A percentile compares a stretch with the other conserved stretches of the same genome.
Evolutionary conservation across 23 tunicate species (phyloP).

Genomic region (Diplosoma virens): DNA sequence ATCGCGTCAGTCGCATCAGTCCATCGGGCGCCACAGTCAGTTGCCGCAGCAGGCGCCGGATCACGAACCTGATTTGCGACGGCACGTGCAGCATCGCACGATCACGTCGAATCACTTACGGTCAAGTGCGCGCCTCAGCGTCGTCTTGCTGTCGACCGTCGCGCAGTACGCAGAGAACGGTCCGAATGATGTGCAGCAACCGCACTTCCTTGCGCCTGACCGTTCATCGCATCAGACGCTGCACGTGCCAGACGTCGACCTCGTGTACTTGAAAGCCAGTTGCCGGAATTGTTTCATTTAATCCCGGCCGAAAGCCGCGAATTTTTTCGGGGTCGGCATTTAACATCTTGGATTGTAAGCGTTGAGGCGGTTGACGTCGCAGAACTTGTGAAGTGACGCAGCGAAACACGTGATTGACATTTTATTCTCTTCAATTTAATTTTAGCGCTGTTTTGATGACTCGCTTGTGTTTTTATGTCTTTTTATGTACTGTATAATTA

Average conservation of each 20-base stretch:
- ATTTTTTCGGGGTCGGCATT: too few relatives aligned
- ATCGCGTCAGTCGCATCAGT: not conserved
- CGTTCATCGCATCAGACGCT: slow-evolving; percentile 57
- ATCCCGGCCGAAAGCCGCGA: too few relatives aligned
- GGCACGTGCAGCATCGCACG: slow-evolving; percentile 23
- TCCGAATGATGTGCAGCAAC: slow-evolving; percentile 61
- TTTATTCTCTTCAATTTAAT: too few relatives aligned
- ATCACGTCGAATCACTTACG: not conserved
- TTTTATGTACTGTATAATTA: too few relatives aligned
- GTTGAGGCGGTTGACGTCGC: too few relatives aligned
- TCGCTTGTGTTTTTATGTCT: too few relatives aligned
- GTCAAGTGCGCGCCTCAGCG: slow-evolving; percentile 27
- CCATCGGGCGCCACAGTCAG: slow-evolving; percentile 28
- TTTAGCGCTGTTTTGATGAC: too few relatives aligned
- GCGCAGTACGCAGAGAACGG: slow-evolving; percentile 12
- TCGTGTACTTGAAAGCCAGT: too few relatives aligned
- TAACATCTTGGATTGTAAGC: too few relatives aligned
- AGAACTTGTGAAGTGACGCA: too few relatives aligned
- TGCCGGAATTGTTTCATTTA: too few relatives aligned
- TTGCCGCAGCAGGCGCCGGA: slow-evolving; percentile 52
- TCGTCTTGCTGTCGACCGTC: slow-evolving; percentile 65
- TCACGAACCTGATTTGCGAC: slow-evolving; percentile 55
- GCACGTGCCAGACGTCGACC: slow-evolving; percentile 71
- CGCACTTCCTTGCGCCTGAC: slow-evolving; percentile 33
- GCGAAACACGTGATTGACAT: too few relatives aligned